Base-by-base conservation (phyloP, 1,140 invertebrate species). In the Sesamia nonagrioides region DNA sequence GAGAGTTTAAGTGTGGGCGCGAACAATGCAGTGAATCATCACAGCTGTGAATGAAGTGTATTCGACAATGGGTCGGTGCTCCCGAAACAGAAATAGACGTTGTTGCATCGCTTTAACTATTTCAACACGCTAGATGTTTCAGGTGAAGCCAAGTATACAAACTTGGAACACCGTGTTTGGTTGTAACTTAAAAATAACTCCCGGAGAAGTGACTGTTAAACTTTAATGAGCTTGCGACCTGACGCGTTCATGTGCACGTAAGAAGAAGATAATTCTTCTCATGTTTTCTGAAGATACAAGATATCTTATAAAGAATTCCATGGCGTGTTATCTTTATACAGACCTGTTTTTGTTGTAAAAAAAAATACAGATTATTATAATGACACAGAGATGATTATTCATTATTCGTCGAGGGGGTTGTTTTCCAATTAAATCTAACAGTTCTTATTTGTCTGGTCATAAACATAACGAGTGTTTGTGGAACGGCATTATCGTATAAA, bases 21-120 rank as follows among this genome's bases (percentile, higher is more conserved):
- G 80, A 84, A 89, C 87, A 91, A 91, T 88, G 82, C 80, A 60
- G 80, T 91, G 88, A 91, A 89, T 91, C 89, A 90, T 86, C 76
- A 61, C 81, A 86, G 79, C 82, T 83, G 83, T 87, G 87, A 87
- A 89, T 88, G 84, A 84, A 87, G 74, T 83, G 83, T 88, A 84
- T 87, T 84, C 85, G 84, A 86, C 82, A 86, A 69, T 87, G 72
- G 84, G 83, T 88, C 86, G 86, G 78, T 86, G 89, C 80, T 86
- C 86, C 82, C 83, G 79, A 85, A 82, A 86, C 84, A 80, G 82
- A 89, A 89, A 89, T 89, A 91, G 87, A 87, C 74, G 60, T 37
- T 68, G 68, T 78, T 83, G 77, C 80, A 73, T 37, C 78, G 81
- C 63, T 78, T 87, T 82, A 83, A 88, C 77, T 84, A 84, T 82